Percentiles rank a stretch among this genome's conserved stretches.
These are phyloP conservation scores for Leptopilina drosophilae DNA, from an alignment of 2,888 invertebrate genomes.

Conservation along the genomic window DNA sequence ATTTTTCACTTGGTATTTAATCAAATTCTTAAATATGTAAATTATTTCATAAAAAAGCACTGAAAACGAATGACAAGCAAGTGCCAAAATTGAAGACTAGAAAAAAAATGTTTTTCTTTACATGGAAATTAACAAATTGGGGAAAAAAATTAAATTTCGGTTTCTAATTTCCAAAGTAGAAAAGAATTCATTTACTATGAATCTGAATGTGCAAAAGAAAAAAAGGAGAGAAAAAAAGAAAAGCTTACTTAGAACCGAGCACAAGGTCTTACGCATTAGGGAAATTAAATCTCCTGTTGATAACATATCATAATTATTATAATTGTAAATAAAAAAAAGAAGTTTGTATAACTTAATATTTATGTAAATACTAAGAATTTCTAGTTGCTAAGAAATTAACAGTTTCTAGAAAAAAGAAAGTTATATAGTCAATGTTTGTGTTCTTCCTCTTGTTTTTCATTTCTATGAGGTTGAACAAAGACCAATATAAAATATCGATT, in stretches of 20 bases:
- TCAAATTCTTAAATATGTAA: neutral
- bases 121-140: neutral
- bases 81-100: neutral
- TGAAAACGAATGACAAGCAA: too few species aligned
- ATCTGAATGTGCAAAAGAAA: too few species aligned
- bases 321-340: constrained; percentile 53
- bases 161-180: neutral
- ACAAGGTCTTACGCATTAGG: constrained; percentile 50
- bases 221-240: neutral
- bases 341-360: constrained; percentile 54
- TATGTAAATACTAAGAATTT: constrained; percentile 45
- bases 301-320: constrained; percentile 54
- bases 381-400: constrained; percentile 38
- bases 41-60: too few species aligned
- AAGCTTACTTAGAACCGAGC: constrained; percentile 41
- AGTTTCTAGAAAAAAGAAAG: constrained; percentile 42
- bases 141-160: neutral
- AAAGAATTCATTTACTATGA: too few species aligned
- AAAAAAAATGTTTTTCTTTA: neutral
- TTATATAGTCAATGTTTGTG: constrained; percentile 47
- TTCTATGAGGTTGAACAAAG: neutral
- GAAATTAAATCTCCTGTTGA: constrained; percentile 47
- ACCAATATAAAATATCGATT: constrained; percentile 41
- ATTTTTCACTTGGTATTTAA: neutral
- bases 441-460: constrained; percentile 47